Evolutionary conservation across 64 coral and sea anemone genomes (phyloP).

Genomic region (Pocillopora damicornis): DNA sequence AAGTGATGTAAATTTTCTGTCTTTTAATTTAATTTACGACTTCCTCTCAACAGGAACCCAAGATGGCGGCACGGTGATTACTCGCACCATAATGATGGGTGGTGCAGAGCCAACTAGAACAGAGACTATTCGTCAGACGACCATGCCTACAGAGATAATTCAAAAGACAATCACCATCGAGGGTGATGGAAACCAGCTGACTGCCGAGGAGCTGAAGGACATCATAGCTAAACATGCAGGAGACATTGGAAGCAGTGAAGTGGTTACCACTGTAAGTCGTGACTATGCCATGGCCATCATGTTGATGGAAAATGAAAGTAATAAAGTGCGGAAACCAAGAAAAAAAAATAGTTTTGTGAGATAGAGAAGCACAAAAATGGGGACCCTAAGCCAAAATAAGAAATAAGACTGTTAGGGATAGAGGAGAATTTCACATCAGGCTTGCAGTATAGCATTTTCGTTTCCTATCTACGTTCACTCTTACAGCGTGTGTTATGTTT

Average conservation of each 20-base stretch:
- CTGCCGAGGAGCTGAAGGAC: conserved; percentile 82
- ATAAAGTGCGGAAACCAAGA: too few species aligned
- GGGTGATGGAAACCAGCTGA: conserved; percentile 92
- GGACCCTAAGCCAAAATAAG: too few species aligned
- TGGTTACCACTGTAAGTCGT: conserved; percentile 76
- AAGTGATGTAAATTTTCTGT: background rate
- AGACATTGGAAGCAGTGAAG: conserved; percentile 53
- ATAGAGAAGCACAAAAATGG: too few species aligned
- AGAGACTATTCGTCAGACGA: conserved; percentile 68
- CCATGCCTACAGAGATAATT: conserved; percentile 94
- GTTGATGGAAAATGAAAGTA: background rate
- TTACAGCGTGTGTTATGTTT: too few species aligned
- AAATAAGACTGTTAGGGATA: too few species aligned
- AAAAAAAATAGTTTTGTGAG: too few species aligned
- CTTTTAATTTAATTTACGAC: background rate
- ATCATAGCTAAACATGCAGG: conserved; percentile 89
- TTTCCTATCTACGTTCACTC: too few species aligned
- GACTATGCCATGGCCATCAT: background rate
- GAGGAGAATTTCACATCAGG: too few species aligned
- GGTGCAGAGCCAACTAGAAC: conserved; percentile 59
- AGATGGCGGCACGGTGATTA: conserved; percentile 72
- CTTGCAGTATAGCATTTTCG: too few species aligned
- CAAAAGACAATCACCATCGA: conserved; percentile 99
- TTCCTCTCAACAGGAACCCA: conserved; percentile 34
- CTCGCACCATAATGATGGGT: conserved; percentile 88